phyloP scores from a whole-genome alignment of 2,113 vertebrate species.

The Gadus chalcogrammus region DNA sequence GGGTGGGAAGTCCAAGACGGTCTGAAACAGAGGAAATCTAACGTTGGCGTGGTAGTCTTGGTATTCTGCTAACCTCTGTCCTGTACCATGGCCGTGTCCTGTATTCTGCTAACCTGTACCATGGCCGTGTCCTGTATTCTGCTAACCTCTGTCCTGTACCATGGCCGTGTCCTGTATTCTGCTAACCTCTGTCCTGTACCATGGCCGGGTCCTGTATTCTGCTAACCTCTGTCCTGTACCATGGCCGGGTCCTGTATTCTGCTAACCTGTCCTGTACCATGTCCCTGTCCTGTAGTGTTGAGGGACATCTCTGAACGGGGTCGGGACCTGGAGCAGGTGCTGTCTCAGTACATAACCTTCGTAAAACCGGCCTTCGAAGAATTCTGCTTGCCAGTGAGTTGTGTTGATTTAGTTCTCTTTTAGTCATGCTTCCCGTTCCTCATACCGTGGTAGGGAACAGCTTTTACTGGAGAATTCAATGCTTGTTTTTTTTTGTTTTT shows the following conservation, averaged over 20 bases:
- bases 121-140: too few relatives aligned
- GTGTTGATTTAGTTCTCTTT: not conserved
- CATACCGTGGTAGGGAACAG: not conserved
- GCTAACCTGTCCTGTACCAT: not conserved
- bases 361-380: slow-evolving; percentile 98
- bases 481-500: slow-evolving; percentile 1
- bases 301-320: slow-evolving; percentile 91
- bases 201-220: too few relatives aligned
- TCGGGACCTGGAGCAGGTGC: slow-evolving; percentile 90
- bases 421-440: not conserved
- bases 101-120: slow-evolving; percentile 39
- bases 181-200: too few relatives aligned
- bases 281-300: slow-evolving; percentile 73
- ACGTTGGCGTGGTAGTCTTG: not conserved
- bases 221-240: not conserved
- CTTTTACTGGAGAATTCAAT: not conserved
- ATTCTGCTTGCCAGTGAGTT: slow-evolving; percentile 95
- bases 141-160: too few relatives aligned
- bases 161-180: not conserved
- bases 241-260: slow-evolving; percentile 43
- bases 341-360: slow-evolving; percentile 93
- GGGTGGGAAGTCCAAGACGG: too few relatives aligned
- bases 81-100: not conserved
- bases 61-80: not conserved
- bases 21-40: too few relatives aligned